Evolutionary conservation across 2,888 invertebrate species (phyloP), one percentile per base, ranked within the genome.

Genomic region (Tanypteryx hageni): DNA sequence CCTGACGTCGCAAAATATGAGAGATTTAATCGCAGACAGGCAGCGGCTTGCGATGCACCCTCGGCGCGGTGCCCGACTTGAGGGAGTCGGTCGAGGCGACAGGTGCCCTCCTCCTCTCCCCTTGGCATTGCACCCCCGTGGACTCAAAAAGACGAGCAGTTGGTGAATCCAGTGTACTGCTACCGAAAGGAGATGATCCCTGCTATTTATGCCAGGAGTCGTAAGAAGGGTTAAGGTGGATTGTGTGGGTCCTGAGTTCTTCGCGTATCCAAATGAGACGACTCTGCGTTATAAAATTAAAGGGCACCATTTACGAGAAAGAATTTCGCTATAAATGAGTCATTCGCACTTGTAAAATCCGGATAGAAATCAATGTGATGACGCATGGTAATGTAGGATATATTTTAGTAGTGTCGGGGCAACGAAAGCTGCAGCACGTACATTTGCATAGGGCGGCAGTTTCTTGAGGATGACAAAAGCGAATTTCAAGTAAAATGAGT

Each of bases 1-100:
- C 89, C 89, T 89, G 89, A 89, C 89, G 22, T 89, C 64, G 89
- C 89, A 89, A 89, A 89, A 89, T 89, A 89, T 89, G 89, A 89
- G 89, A 89, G 89, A 89, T 89, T 89, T 89, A 89, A 89, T 89
- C 89, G 89, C 76, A 76, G 27, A 10, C 18, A 89, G 86, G 61
- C 59, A 85, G 85, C 58, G 58, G 61, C 68, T 68, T 68, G 61
- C 61, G 61, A 89, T 89, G 89, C 89, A 68, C 89, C 89, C 89
- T 64, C 64, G n/a, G 31, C 44, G 89, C 44, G 89, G 89, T 89
- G 89, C 89, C 64, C 27, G 89, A 64, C 89, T 64, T 9, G 86
- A 61, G 89, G 56, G 56, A 83, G 10, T 44, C 13, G n/a, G 57
- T 44, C 83, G 44, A 57, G 83, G 64, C 64, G 89, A 89, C 89